A percentile compares a stretch with the other conserved stretches of the same genome.
These are phyloP conservation scores for Antheraea pernyi DNA, from an alignment of 1,140 invertebrate species.

Conservation along the genomic window DNA sequence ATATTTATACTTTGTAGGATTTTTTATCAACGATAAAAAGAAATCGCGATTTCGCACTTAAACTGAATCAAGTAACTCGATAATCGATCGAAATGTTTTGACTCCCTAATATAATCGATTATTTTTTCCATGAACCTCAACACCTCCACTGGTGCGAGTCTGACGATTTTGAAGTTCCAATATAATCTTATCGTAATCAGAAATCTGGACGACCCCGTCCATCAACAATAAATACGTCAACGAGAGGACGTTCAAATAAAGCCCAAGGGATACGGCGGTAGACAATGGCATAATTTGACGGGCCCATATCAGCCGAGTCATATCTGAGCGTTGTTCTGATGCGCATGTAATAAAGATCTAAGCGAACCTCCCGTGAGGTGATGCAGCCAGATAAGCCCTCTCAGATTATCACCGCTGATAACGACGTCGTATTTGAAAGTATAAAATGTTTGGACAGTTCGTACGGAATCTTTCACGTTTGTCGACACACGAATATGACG, in stretches of 20 bases:
- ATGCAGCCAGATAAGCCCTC: conserved; percentile 59
- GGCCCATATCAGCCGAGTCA: conserved; percentile 30
- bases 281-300: conserved; percentile 65
- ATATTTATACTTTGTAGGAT: too few relatives aligned
- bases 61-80: neutral
- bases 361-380: conserved; percentile 58
- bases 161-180: conserved; percentile 19
- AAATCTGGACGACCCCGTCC: conserved; percentile 52
- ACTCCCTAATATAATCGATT: neutral
- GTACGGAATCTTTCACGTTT: conserved; percentile 75
- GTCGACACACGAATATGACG: conserved; percentile 63
- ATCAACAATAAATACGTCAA: conserved; percentile 73
- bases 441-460: conserved; percentile 77
- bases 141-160: neutral
- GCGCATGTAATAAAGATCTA: conserved; percentile 77
- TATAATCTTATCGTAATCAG: conserved; percentile 61
- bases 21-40: too few relatives aligned
- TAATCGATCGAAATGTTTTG: neutral
- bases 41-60: neutral
- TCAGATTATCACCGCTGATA: conserved; percentile 76
- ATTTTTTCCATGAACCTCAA: neutral
- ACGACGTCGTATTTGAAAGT: conserved; percentile 71
- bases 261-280: conserved; percentile 28
- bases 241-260: conserved; percentile 45
- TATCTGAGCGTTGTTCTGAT: conserved; percentile 13